Base-by-base conservation (phyloP, 2,888 invertebrate genomes). In the Colletes collaris region DNA sequence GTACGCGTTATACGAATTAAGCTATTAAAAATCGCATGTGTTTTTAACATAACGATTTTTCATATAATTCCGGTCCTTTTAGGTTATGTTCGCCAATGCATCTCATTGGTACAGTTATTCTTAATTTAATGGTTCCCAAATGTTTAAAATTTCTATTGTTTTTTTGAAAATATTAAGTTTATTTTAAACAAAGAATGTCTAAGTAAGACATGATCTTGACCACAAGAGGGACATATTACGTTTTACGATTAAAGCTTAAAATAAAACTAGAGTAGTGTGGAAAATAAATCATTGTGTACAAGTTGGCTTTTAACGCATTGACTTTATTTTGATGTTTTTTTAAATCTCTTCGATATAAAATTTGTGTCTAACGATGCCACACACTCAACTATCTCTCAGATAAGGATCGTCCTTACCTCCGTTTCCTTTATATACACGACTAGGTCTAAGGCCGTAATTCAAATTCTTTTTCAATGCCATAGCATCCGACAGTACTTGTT, bases 261-360 rank as follows among this genome's bases (percentile, higher is more conserved):
- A 8, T 46, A 10, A 10, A 8, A 8, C 10, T 3, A 13, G 27
- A 46, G 8, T 27, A 62, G 13, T 1, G 11, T 7, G 49, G 2
- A 27, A 8, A 62, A 62, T 62, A 49, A 74, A 77, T 44, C 19
- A 72, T 52, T 27, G 13, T 50, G n/a, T 19, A 37, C 55, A 80
- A 79, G 80, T 89, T 88, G 88, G 87, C 89, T 92, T 90, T 91
- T 91, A 90, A 90, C 85, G 84, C 84, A 89, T 88, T 89, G 88
- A 89, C 88, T 91, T 92, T 92, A 90, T 92, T 92, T 89, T 90
- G 90, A 90, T 91, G 90, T 88, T 90, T 90, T 88, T 89, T 90
- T 90, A 89, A 90, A 91, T 92, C 90, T 92, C 90, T 92, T 92
- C 88, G 89, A 92, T 92, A 93, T 92, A 93, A 93, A 93, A 93